Conservation (phyloP, 2,113 vertebrate genomes). For the Globicephala melas region DNA sequence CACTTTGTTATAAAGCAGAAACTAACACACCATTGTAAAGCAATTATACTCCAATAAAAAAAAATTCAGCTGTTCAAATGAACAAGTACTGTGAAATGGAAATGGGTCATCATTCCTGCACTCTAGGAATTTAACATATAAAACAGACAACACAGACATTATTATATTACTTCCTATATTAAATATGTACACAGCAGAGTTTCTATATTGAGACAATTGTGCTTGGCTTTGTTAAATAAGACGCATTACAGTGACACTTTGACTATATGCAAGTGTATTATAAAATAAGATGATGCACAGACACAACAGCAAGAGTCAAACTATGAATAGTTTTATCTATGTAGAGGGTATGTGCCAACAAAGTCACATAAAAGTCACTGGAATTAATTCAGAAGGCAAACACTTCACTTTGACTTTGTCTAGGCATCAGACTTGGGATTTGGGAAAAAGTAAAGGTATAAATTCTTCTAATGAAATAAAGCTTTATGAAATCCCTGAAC, state of each 20-base stretch:
- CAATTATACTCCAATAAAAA: too few species aligned
- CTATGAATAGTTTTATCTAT: neutral
- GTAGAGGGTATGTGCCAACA: neutral
- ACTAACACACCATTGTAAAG: too few species aligned
- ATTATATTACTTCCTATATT: slow-evolving; percentile 9
- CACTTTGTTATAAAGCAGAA: too few species aligned
- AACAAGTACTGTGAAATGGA: slow-evolving; percentile 15
- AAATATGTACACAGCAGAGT: slow-evolving; percentile 1
- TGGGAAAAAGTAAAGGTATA: slow-evolving; percentile 8
- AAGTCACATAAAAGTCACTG: slow-evolving; percentile 40
- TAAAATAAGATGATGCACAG: neutral
- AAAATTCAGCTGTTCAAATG: neutral
- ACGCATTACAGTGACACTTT: neutral
- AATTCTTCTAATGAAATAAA: slow-evolving; percentile 37
- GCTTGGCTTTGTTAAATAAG: neutral
- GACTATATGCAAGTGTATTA: neutral
- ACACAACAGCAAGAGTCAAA: neutral
- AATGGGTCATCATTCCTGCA: neutral
- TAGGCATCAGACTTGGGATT: neutral
- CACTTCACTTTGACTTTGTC: slow-evolving; percentile 27
- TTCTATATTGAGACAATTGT: slow-evolving; percentile 20
- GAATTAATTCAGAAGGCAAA: slow-evolving; percentile 40
- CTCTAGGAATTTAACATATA: neutral
- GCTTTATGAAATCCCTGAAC: neutral
- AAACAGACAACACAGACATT: neutral